These are phyloP conservation scores for Panthera uncia DNA, from an alignment of 2,113 vertebrate species.

Conservation along the genomic window DNA sequence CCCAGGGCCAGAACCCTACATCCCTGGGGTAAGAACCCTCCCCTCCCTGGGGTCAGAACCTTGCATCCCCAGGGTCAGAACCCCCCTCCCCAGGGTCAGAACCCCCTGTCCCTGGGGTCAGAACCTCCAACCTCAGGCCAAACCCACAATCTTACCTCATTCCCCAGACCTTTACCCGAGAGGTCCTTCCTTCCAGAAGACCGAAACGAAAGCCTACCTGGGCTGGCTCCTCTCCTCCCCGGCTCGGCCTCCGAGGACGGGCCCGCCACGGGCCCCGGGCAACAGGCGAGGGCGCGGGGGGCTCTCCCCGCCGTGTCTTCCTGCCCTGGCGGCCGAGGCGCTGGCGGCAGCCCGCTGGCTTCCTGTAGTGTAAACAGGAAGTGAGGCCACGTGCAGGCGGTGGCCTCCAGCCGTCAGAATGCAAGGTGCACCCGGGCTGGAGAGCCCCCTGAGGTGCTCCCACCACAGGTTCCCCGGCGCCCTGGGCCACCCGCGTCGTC, in stretches of 20 bases:
- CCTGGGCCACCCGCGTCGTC: rapidly evolving
- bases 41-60: no score
- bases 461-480: rapidly evolving
- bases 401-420: constrained; percentile 67
- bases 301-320: constrained; percentile 78
- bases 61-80: no score
- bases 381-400: constrained; percentile 79
- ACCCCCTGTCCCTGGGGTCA: background rate
- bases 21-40: rapidly evolving
- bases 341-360: constrained; percentile 83
- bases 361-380: constrained; percentile 98
- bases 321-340: constrained; percentile 67
- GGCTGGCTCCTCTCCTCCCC: constrained; percentile 70
- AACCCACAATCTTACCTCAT: background rate
- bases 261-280: constrained; percentile 59
- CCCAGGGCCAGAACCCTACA: no score
- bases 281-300: constrained; percentile 65
- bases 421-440: background rate
- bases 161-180: background rate
- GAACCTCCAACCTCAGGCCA: background rate
- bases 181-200: background rate
- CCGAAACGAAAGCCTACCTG: constrained; percentile 82
- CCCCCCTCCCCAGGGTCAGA: background rate
- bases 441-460: background rate
- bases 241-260: background rate